phyloP scores from a whole-genome alignment of 2,888 invertebrate genomes.

The Spilosoma lubricipeda region DNA sequence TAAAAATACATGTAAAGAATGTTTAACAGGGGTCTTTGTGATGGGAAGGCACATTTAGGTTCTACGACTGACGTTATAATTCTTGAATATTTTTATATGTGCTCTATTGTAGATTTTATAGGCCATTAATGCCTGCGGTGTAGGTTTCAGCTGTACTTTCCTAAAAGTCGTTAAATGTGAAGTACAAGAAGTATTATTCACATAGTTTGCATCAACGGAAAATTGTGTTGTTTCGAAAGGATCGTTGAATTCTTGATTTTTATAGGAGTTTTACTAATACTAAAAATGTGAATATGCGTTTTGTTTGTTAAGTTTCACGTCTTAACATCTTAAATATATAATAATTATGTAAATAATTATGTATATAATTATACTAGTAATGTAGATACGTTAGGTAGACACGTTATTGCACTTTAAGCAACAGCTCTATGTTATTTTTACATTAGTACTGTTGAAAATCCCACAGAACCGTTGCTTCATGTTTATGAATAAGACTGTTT shows the following conservation, averaged over 20 bases:
- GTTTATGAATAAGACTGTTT: no score
- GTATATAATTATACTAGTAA: no score
- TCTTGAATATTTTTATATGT: constrained; percentile 10
- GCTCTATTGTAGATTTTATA: constrained; percentile 7
- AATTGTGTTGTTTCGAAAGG: background rate
- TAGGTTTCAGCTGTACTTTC: background rate
- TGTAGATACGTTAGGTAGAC: no score
- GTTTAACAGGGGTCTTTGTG: constrained; percentile 17
- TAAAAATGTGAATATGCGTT: background rate
- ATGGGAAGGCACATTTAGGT: constrained; percentile 22
- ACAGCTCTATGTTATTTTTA: no score
- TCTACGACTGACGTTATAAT: background rate
- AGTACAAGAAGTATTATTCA: background rate
- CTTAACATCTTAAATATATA: no score
- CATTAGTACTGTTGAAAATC: no score
- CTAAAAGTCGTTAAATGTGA: background rate
- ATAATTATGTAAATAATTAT: no score
- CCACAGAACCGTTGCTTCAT: no score
- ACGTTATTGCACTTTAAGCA: no score
- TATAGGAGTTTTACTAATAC: background rate
- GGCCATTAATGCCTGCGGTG: constrained; percentile 2
- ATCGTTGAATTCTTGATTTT: background rate
- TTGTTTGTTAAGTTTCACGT: background rate
- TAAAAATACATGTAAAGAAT: constrained; percentile 30
- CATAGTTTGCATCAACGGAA: background rate